Evolutionary conservation across 2,113 vertebrate species (phyloP), one percentile per base, ranked within the genome.

Genomic region (Xiphophorus hellerii): DNA sequence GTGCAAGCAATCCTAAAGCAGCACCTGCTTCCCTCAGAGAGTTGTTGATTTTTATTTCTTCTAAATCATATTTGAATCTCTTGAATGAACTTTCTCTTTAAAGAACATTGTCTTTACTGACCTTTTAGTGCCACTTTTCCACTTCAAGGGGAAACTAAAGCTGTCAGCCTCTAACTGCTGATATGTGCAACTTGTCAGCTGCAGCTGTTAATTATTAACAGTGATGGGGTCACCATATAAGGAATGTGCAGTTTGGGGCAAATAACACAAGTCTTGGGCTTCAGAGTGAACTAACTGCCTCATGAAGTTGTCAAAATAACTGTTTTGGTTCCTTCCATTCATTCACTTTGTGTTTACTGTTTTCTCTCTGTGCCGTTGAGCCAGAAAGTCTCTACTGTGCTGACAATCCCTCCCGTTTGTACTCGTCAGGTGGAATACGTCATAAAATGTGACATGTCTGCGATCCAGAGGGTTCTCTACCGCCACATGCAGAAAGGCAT

Each of bases 401-500:
- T 30, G 0, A 65, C 77, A 12, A 71, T 4, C 14, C 0, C 6
- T 25, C 48, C 63, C 66, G 14, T 42, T 31, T 30, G 51, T 3
- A n/a, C 78, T 7, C 63, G 51, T 29, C 85, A 99, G 98, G 98
- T 99, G 91, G 98, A 99, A 84, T 99, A 99, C 10, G 97, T 99
- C 81, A 94, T 99, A 77, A 99, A 99, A 78, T 99, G 98, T 76
- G 98, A 99, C 91, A 99, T 99, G 98, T 98, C 97, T 25, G 97
- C 98, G 25, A 97, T 99, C 65, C 98, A 99, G 90, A 99, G 98
- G 93, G 96, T 99, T 76, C 91, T 99, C 28, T 99, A 99, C 75
- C 96, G 98, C 58, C 98, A 99, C 81, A 99, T 99, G 98, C 98
- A 99, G 92, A 99, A 97, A 86, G 97, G 98, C 25, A 98, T 99